Base-by-base conservation (phyloP, 2,797 vertebrate genomes). In the Anguilla pacifica region DNA sequence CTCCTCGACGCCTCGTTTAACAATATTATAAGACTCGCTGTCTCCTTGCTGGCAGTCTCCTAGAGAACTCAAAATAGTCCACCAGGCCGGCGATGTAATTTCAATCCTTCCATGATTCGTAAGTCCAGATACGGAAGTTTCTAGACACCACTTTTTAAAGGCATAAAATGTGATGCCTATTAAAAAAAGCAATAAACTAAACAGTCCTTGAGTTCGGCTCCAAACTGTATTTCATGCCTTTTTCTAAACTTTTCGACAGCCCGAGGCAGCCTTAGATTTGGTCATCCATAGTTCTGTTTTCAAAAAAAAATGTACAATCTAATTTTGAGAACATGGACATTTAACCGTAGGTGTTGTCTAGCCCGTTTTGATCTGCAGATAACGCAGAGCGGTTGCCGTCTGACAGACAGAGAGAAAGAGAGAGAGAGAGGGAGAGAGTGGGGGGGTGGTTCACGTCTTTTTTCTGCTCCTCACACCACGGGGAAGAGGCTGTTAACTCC, bases 61-160 rank as follows among this genome's bases (percentile, higher is more conserved):
- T 90, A 91, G 92, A 92, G 94, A 94, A 95, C 96, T 96, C 92
- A 96, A 97, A 96, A 97, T 97, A 97, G 96, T 96, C 94, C 91
- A 95, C 93, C 93, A 93, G 90, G 91, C 94, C 95, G 95, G 95
- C 89, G 93, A 97, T 96, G 95, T 96, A 96, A 96, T 97, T 96
- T 97, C 96, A 97, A 95, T 94, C 97, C 96, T 96, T 97, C 96
- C 96, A 96, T 94, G 95, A 95, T 92, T 90, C 92, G 92, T 91
- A 92, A 92, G 91, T 89, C 90, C 89, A 91, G 93, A 89, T 92
- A 92, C 91, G 91, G 92, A 92, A 90, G 51, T 53, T 53, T 53
- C 51, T 53, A 53, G 51, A 53, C 51, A 9, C 51, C 51, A 53
- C 51, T 53, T 53, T 53, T 53, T 53, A 53, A 53, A 53, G 51